These are phyloP conservation scores for Wiebesia pumilae DNA, from an alignment of 1,140 invertebrate species.

Conservation along the genomic window DNA sequence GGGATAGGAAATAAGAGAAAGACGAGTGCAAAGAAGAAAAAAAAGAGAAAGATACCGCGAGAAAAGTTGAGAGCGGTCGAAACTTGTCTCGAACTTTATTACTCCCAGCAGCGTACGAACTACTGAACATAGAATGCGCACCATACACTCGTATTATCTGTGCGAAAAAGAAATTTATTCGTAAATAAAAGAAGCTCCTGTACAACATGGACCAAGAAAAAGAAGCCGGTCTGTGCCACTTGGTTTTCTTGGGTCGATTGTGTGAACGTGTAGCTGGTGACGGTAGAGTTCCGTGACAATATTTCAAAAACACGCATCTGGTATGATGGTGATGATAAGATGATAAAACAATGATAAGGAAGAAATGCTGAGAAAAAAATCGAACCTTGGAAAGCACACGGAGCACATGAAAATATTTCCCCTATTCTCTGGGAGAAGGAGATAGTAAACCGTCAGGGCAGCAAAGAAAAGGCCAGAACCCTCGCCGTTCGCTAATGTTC, in stretches of 20 bases:
- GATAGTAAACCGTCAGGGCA: not conserved
- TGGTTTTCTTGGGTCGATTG: not conserved
- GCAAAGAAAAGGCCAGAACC: not conserved
- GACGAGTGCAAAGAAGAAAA: conserved; percentile 30
- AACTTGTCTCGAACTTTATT: conserved; percentile 46
- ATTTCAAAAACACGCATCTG: not conserved
- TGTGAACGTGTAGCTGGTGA: not conserved
- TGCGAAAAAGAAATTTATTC: conserved; percentile 40
- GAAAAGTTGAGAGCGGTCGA: conserved; percentile 52
- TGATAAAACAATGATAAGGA: not conserved
- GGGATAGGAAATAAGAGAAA: conserved; percentile 31
- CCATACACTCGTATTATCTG: conserved; percentile 8
- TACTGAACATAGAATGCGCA: not conserved
- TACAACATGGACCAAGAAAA: not conserved
- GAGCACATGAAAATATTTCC: not conserved
- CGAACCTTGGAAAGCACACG: too few species aligned
- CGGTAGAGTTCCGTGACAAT: not conserved
- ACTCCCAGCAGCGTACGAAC: conserved; percentile 35
- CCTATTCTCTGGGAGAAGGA: too few species aligned
- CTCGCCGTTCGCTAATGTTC: not conserved
- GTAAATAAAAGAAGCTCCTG: conserved; percentile 42
- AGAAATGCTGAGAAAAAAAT: not conserved
- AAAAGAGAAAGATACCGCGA: conserved; percentile 34
- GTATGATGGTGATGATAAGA: not conserved
- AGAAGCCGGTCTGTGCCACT: not conserved